A percentile compares a stretch with the other conserved stretches of the same genome.
These are phyloP conservation scores for Siniperca chuatsi DNA, from an alignment of 2,113 vertebrate genomes.

Conservation along the genomic window DNA sequence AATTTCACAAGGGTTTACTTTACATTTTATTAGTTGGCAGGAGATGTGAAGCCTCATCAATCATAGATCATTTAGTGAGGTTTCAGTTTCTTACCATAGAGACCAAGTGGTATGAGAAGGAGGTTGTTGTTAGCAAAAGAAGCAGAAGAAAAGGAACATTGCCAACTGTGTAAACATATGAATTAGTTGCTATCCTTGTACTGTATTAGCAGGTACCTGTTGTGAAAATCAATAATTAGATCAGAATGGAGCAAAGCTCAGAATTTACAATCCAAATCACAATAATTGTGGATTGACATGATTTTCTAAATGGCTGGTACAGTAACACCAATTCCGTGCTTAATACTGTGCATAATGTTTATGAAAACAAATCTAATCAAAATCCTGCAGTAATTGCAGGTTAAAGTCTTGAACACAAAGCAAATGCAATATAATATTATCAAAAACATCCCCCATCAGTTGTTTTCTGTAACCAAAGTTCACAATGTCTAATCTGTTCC, in stretches of 20 bases:
- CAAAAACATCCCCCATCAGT: not conserved
- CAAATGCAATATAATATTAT: not conserved
- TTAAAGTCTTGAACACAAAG: not conserved
- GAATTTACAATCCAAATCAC: not conserved
- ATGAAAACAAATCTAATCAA: not conserved
- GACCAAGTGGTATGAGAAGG: not conserved
- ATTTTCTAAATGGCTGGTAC: not conserved
- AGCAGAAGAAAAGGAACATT: not conserved
- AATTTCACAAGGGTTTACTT: slow-evolving; percentile 6
- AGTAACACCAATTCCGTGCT: not conserved
- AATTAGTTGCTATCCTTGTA: not conserved
- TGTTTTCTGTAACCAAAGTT: not conserved
- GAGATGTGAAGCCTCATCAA: slow-evolving; percentile 9
- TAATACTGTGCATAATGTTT: not conserved
- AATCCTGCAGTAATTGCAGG: not conserved
- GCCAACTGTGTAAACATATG: not conserved
- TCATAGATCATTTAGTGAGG: slow-evolving; percentile 21
- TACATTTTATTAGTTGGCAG: not conserved
- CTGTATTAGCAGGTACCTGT: not conserved
- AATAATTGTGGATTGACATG: not conserved
- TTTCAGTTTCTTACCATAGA: slow-evolving; percentile 15
- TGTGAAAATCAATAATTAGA: slow-evolving; percentile 10
- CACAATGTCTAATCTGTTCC: not conserved
- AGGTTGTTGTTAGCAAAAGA: not conserved
- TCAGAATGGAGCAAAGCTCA: not conserved